phyloP scores from a whole-genome alignment of 2,797 vertebrate species.

The Danio choprae region DNA sequence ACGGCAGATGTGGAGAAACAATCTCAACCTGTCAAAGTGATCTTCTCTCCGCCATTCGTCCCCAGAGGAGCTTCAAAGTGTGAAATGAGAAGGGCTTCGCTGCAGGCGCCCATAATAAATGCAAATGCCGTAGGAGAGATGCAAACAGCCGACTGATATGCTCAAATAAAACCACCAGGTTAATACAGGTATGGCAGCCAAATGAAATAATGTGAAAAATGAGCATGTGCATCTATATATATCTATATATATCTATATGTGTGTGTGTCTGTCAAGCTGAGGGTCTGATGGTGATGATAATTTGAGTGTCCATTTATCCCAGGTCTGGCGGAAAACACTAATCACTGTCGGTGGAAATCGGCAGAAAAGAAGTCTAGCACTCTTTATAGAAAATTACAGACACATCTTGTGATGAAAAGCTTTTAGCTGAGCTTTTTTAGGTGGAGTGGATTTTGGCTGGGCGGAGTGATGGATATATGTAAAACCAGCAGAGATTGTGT shows the following conservation, averaged over 20 bases:
- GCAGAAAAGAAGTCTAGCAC: constrained; percentile 10
- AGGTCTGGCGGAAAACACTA: constrained; percentile 8
- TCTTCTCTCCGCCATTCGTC: constrained; percentile 49
- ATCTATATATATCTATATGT: constrained; percentile 7
- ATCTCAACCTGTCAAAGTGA: constrained; percentile 58
- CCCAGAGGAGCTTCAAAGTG: constrained; percentile 60
- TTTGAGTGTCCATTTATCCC: constrained; percentile 20
- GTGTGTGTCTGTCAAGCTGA: constrained; percentile 7
- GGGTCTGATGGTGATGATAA: constrained; percentile 21
- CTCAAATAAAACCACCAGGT: constrained; percentile 54
- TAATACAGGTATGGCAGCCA: constrained; percentile 51
- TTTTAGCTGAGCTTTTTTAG: constrained; percentile 14
- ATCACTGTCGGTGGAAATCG: constrained; percentile 27
- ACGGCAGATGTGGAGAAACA: constrained; percentile 61
- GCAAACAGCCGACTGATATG: constrained; percentile 65
- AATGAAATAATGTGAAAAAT: constrained; percentile 60
- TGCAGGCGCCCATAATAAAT: constrained; percentile 42
- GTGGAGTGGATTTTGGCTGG: background rate
- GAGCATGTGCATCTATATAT: background rate
- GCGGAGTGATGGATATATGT: background rate
- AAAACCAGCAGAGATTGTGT: background rate
- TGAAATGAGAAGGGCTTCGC: constrained; percentile 65
- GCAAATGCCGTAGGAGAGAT: constrained; percentile 30
- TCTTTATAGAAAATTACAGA: constrained; percentile 20
- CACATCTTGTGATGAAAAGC: constrained; percentile 19